Evolutionary conservation across 2,888 invertebrate genomes (phyloP).

Genomic region (Diarsia mendica): DNA sequence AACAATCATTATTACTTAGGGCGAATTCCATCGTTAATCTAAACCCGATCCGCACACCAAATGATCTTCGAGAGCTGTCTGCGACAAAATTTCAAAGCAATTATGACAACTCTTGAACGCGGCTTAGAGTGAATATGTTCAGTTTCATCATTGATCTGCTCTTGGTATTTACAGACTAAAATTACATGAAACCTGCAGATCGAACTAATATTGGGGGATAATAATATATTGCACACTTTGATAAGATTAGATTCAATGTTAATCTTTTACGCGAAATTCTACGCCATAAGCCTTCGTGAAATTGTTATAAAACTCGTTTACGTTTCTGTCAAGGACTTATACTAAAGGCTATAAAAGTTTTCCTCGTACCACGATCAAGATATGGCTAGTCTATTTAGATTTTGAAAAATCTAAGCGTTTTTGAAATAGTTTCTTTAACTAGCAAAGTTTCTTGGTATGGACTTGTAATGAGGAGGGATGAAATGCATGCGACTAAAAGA

Average conservation of each 20-base stretch:
- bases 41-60: not conserved
- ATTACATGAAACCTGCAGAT: not conserved
- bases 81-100: not conserved
- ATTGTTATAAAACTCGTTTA: not conserved
- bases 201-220: not conserved
- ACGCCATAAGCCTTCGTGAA: not conserved
- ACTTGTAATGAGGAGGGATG: too few species aligned
- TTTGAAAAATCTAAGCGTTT: not conserved
- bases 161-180: not conserved
- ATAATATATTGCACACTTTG: not conserved
- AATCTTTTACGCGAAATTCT: conserved; percentile 1
- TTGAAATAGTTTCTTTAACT: not conserved
- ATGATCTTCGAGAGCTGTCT: not conserved
- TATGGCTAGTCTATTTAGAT: conserved; percentile 8
- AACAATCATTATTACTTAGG: not conserved
- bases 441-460: not conserved
- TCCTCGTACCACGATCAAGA: conserved; percentile 11
- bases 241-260: conserved; percentile 36
- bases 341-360: conserved; percentile 3
- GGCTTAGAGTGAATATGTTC: not conserved
- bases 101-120: not conserved
- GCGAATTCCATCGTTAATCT: not conserved
- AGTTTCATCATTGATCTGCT: not conserved
- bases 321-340: conserved; percentile 1
- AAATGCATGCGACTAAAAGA: too few species aligned